A percentile compares a stretch with the other conserved stretches of the same genome.
Conservation (phyloP, 2,113 vertebrate genomes). For the Chrysemys picta region DNA sequence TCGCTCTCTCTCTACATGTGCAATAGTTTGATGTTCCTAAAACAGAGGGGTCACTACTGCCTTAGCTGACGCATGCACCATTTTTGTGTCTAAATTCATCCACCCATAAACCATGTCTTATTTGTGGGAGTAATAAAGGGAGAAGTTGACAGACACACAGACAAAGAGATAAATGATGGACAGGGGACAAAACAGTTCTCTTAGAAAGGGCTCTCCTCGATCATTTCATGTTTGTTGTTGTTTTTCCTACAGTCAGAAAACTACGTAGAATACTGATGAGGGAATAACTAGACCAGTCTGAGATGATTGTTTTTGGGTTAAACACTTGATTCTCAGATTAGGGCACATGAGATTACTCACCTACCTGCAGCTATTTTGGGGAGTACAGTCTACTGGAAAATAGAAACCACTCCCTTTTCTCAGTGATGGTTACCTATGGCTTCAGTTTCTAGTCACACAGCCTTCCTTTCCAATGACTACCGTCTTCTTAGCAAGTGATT, state of each 20-base stretch:
- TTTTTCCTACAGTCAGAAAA: not conserved
- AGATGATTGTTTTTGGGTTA: not conserved
- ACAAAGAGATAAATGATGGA: not conserved
- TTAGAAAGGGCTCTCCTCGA: not conserved
- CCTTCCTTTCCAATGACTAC: not conserved
- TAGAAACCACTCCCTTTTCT: too few species aligned
- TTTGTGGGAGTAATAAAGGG: not conserved
- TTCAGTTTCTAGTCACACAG: not conserved
- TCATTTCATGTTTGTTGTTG: accelerated
- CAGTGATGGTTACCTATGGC: not conserved
- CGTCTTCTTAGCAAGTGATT: not conserved
- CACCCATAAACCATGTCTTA: not conserved
- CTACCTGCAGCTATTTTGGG: accelerated
- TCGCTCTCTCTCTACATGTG: accelerated
- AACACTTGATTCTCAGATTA: not conserved
- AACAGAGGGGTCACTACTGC: not conserved
- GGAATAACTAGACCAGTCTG: not conserved
- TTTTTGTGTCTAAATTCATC: not conserved
- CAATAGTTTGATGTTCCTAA: not conserved
- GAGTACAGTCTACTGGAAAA: not conserved
- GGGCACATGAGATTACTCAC: accelerated
- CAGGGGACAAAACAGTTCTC: not conserved
- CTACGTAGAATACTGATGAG: not conserved
- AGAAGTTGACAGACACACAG: not conserved
- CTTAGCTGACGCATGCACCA: not conserved